phyloP scores from a whole-genome alignment of 1,140 invertebrate species.

The Dolichoris vasculosae region DNA sequence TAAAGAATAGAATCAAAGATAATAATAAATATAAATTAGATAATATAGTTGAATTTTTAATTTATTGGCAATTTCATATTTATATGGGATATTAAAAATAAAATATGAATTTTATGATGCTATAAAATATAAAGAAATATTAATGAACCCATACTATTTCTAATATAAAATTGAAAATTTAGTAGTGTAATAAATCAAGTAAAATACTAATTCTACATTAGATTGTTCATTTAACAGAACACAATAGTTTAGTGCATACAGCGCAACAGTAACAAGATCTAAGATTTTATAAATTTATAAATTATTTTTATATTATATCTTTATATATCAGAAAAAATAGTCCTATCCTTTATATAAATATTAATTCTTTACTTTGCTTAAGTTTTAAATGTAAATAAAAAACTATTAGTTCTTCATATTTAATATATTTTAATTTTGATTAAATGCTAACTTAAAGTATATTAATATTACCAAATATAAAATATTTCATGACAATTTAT shows the following conservation, averaged over 20 bases:
- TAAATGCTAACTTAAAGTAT: no score
- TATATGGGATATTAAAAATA: neutral
- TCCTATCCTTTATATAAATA: neutral
- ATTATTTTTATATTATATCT: neutral
- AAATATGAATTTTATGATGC: neutral
- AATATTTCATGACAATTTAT: no score
- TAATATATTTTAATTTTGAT: no score
- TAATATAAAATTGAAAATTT: neutral
- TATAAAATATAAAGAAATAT: slow-evolving; percentile 9
- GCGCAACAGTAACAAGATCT: neutral
- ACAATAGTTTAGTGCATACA: neutral
- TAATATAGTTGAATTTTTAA: neutral
- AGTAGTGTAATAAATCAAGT: neutral
- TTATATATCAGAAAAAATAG: neutral
- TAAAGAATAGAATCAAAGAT: neutral
- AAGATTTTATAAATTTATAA: neutral
- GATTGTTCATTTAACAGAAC: neutral
- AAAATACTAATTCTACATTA: neutral
- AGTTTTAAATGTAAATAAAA: no score
- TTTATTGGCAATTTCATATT: neutral
- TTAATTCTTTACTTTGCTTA: neutral
- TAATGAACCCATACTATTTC: neutral
- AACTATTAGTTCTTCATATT: no score
- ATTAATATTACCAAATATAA: no score
- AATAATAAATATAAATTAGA: neutral